Evolutionary conservation across 1,140 invertebrate species (phyloP).

Genomic region (Holotrichia oblita): DNA sequence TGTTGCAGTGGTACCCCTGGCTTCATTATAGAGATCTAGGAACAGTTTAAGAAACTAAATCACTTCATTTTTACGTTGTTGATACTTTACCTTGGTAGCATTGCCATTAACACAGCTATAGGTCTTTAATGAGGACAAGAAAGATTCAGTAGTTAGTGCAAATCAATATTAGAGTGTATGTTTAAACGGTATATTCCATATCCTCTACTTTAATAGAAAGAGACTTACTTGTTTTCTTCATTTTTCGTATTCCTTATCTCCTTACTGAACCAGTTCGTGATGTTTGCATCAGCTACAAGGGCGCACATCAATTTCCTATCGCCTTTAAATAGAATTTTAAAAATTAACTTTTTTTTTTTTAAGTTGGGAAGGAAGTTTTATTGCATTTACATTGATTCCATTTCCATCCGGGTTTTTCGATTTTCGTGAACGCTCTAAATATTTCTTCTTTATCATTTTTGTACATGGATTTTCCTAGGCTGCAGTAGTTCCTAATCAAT

Average conservation of each 20-base stretch:
- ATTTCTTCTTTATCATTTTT: conserved; percentile 71
- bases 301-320: conserved; percentile 85
- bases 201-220: not conserved
- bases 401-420: conserved; percentile 77
- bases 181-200: no score
- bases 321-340: conserved; percentile 57
- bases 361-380: not conserved
- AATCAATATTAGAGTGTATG: not conserved
- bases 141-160: conserved; percentile 42
- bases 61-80: not conserved
- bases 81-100: conserved; percentile 83
- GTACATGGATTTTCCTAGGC: conserved; percentile 62
- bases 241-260: conserved; percentile 73
- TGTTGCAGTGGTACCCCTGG: no score
- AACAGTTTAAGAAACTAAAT: no score
- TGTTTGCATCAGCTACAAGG: conserved; percentile 86
- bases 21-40: no score
- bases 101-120: conserved; percentile 83
- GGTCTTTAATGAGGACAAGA: conserved; percentile 65
- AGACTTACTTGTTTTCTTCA: conserved; percentile 75
- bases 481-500: conserved; percentile 35
- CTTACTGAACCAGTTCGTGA: conserved; percentile 84
- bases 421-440: conserved; percentile 73
- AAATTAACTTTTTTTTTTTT: no score
- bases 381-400: conserved; percentile 71